Base-by-base conservation (phyloP, 2,113 vertebrate genomes). In the Bothrops jararaca region DNA sequence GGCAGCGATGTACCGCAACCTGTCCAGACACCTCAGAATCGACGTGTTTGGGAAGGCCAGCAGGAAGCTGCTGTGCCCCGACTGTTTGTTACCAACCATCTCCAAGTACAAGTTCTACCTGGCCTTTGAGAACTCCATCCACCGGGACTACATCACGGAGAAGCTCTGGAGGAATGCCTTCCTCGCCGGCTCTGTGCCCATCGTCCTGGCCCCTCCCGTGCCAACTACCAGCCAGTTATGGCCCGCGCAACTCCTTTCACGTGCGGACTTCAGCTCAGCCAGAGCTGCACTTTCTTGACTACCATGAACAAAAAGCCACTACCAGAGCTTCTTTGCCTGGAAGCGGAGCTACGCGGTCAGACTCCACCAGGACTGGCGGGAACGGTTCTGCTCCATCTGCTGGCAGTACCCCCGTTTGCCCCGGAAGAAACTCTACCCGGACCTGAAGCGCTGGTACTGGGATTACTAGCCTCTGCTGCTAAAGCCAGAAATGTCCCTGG, bases 111-210 rank as follows among this genome's bases (percentile, higher is more conserved):
- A 97, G 95, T 99, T 99, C 95, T 99, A 99, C 91, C 97, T 99
- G 89, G 98, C 99, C n/a, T 98, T 99, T 0, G 99, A 99, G 96
- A 99, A 99, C 96, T 97, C 98, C 0, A 45, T 97, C 56, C 95
- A 98, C 95, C 97, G 88, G 6, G 98, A 99, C 96, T 99, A 99
- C 86, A 98, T 99, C 96, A 99, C 99, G 0, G 99, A 99, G 95
- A 99, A 99, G 96, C 97, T 99, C 48, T 99, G 99, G 99, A 95
- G 96, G 57, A 99, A 99, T 0, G 96, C 98, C 0, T 98, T 98
- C 94, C 80, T 95, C 39, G 97, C 98, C 0, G 98, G 98, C 0
- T 87, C 98, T 0, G 98, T 99, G 53, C 99, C 99, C 0, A 96
- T 99, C 7, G 99, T 98, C 48, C 94, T 99, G 58, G 99, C 0